These are phyloP conservation scores for Amia ocellicauda DNA, from an alignment of 2,113 vertebrate genomes.

Conservation along the genomic window DNA sequence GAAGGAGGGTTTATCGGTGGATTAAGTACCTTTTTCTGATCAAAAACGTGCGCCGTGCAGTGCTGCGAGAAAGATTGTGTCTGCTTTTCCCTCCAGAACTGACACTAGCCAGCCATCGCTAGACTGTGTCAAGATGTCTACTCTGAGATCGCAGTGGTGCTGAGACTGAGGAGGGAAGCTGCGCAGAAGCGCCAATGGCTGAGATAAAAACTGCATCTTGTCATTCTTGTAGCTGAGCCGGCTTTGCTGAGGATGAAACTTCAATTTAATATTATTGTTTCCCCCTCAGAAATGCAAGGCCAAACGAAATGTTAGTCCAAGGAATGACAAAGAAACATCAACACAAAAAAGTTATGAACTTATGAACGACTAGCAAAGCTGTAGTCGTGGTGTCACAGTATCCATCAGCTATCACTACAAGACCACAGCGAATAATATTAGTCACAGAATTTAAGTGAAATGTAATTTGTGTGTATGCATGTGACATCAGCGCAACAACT, in stretches of 20 bases:
- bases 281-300: slow-evolving; percentile 2
- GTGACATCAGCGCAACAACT: too few species aligned
- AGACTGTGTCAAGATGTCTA: neutral
- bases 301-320: neutral
- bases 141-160: neutral
- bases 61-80: slow-evolving; percentile 41
- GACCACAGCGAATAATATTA: too few species aligned
- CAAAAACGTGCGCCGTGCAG: slow-evolving; percentile 48
- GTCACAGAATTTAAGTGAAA: too few species aligned
- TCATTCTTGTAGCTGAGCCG: slow-evolving; percentile 3
- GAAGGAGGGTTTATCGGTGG: slow-evolving; percentile 42
- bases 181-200: slow-evolving; percentile 45
- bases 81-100: slow-evolving; percentile 26
- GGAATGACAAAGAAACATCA: neutral
- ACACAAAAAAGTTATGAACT: too few species aligned
- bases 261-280: slow-evolving; percentile 16
- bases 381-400: too few species aligned
- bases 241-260: slow-evolving; percentile 10
- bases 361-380: too few species aligned
- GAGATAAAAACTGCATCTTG: slow-evolving; percentile 29
- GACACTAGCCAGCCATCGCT: slow-evolving; percentile 19
- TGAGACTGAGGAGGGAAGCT: slow-evolving; percentile 16
- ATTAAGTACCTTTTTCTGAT: slow-evolving; percentile 47
- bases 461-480: too few species aligned
- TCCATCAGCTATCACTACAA: too few species aligned